Base-by-base conservation (phyloP, 2,113 vertebrate species). In the Carlito syrichta region DNA sequence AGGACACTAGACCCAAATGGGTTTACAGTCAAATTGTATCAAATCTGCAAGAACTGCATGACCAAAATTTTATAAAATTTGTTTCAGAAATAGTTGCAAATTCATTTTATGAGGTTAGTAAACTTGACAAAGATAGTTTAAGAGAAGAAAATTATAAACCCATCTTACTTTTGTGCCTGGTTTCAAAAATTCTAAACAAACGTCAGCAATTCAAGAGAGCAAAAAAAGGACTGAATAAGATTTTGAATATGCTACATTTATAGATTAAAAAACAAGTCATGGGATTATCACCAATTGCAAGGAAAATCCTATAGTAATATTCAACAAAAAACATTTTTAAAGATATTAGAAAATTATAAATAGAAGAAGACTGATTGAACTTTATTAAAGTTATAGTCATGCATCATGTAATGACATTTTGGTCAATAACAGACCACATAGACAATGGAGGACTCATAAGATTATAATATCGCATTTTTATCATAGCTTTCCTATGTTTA, bases 171-270 rank as follows among this genome's bases (percentile, higher is more conserved):
- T 45, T 14, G 74, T 86, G 27, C 8, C 35, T 73, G 10, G 30
- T 89, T 84, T 69, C 27, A 83, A 93, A 84, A 93, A 77, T 69
- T 27, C n/a, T 89, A 16, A 63, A 93, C 58, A 76, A 94, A 66
- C 63, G 35, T 66, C 40, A 58, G 14, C 32, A 43, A n/a, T 48
- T 19, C 62, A 78, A 63, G 38, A 77, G 14, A 73, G 8, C 38
- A n/a, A n/a, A n/a, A n/a, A n/a, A n/a, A n/a, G n/a, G n/a, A n/a
- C n/a, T n/a, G n/a, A n/a, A n/a, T n/a, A n/a, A n/a, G n/a, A n/a
- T n/a, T n/a, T n/a, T n/a, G 78, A 85, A 50, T 40, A 43, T 19
- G 66, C 19, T 43, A 35, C 14, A 48, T 32, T 76, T 35, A 50
- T 22, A 58, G 11, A 60, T 45, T 69, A 54, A 45, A 71, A 78